Evolutionary conservation across 2,888 invertebrate species (phyloP), one percentile per base, ranked within the genome.

Genomic region (Melanophora roralis): DNA sequence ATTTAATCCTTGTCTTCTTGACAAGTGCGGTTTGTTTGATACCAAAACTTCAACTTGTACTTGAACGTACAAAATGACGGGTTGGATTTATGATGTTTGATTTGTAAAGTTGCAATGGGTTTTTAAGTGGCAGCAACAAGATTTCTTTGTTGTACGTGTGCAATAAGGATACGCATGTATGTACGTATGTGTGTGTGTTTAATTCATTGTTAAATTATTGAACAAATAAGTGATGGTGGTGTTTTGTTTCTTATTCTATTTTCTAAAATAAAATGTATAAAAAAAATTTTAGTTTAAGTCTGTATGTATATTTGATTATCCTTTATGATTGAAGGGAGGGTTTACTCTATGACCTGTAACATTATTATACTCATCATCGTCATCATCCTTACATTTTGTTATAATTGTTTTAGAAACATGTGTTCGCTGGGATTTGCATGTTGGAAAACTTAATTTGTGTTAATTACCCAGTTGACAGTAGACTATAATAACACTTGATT

Each of bases 11-110:
- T 65, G 62, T 86, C 87, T 87, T 87, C 87, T 85, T 88, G 88
- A 87, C 88, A 88, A 88, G 88, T 88, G 88, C 86, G 88, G 88
- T 88, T 88, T 81, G 83, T 81, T 82, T 82, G 86, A 73, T 68
- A 62, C 68, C 45, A 71, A 23, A 69, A 59, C 49, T 60, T 4
- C 4, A 27, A 27, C 23, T 27, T 62, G 2, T 9, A 32, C 40
- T 43, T 40, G 34, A 12, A 60, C 8, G 27, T 16, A 19, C 14
- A 7, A 27, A 34, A 79, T 2, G 2, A 16, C 14, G 27, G 14
- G 14, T 32, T 9, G 40, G 43, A 14, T 62, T 68, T 27, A 53
- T 64, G 34, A 55, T 55, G 53, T 64, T 62, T 64, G 45, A 64
- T 72, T 72, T 71, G 45, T 19, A 45, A 51, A 53, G 53, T 55